Conservation (phyloP, 2,113 vertebrate species). For the Hippocampus zosterae region DNA sequence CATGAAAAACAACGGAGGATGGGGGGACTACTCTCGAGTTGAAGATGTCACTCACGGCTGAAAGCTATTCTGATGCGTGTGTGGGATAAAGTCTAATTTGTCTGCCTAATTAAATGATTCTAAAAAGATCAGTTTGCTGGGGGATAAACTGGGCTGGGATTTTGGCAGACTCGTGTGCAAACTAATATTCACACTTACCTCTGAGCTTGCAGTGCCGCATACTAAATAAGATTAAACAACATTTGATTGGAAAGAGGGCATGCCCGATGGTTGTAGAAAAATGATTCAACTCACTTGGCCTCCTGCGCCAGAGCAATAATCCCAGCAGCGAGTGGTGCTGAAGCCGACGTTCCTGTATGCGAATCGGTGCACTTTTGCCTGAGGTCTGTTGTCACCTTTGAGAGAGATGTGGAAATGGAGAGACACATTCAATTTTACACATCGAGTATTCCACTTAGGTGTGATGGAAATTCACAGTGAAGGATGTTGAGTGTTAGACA, state of each 20-base stretch:
- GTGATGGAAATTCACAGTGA: slow-evolving; percentile 19
- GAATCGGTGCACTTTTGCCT: slow-evolving; percentile 74
- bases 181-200: neutral
- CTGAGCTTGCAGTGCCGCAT: neutral
- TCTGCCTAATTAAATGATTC: slow-evolving; percentile 56
- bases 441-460: slow-evolving; percentile 18
- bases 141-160: slow-evolving; percentile 38
- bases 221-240: neutral
- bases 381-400: slow-evolving; percentile 74
- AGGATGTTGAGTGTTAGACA: slow-evolving; percentile 11
- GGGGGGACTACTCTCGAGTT: neutral
- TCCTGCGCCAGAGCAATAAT: slow-evolving; percentile 73
- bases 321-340: slow-evolving; percentile 71
- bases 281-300: slow-evolving; percentile 67
- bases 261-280: neutral
- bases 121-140: slow-evolving; percentile 51
- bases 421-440: slow-evolving; percentile 25
- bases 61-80: slow-evolving; percentile 42
- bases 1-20: slow-evolving; percentile 33
- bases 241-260: neutral
- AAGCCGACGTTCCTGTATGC: slow-evolving; percentile 73
- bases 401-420: slow-evolving; percentile 18
- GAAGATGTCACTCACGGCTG: slow-evolving; percentile 17
- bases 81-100: slow-evolving; percentile 45
- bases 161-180: slow-evolving; percentile 23